These are phyloP conservation scores for Papilio elwesi DNA, from an alignment of 2,888 invertebrate genomes.

Conservation along the genomic window DNA sequence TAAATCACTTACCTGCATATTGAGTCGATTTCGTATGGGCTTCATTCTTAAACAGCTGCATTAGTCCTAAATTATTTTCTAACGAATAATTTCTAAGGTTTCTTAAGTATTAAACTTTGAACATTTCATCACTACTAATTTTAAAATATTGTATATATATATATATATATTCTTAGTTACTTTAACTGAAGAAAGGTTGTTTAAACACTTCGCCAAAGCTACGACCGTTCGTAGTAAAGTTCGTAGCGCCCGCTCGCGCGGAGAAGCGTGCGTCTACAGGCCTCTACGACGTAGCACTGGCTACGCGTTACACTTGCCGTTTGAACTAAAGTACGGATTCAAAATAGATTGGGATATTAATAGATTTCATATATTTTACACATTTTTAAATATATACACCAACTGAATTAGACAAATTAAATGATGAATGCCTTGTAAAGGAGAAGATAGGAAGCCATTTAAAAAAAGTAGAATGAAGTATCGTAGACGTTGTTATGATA, in stretches of 20 bases:
- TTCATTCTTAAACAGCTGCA: constrained; percentile 32
- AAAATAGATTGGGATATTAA: neutral
- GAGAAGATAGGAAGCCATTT: too few relatives aligned
- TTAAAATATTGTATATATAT: too few relatives aligned
- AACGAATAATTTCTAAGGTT: neutral
- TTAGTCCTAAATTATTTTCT: constrained; percentile 7
- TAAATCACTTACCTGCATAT: constrained; percentile 28
- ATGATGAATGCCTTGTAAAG: too few relatives aligned
- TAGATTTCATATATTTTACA: neutral
- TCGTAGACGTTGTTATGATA: too few relatives aligned
- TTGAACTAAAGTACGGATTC: neutral
- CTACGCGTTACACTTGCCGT: constrained; percentile 8
- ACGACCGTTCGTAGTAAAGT: constrained; percentile 54
- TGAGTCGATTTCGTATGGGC: constrained; percentile 3
- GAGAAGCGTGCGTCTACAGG: constrained; percentile 70
- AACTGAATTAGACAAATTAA: too few relatives aligned
- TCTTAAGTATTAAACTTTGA: neutral
- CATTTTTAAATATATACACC: neutral
- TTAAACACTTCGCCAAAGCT: neutral
- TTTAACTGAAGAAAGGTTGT: constrained; percentile 10
- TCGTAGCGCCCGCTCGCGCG: constrained; percentile 55
- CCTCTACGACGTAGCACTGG: constrained; percentile 78
- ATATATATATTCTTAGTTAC: too few relatives aligned
- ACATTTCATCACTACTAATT: constrained; percentile 24
- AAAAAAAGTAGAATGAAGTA: too few relatives aligned